phyloP scores from a whole-genome alignment of 23 tunicate species.

The Oikopleura vanhoeffeni region DNA sequence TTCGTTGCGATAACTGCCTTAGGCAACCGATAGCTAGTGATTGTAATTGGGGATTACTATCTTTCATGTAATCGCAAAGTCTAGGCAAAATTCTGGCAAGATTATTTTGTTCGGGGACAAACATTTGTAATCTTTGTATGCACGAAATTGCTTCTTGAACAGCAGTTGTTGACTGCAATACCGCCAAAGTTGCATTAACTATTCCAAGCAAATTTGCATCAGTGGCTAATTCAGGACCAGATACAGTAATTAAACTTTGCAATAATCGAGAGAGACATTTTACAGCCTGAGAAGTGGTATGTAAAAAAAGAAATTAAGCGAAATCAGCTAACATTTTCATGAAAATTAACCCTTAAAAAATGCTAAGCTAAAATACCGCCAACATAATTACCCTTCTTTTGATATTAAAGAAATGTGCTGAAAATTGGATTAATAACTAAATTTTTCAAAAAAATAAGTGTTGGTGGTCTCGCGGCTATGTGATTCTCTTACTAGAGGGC shows the following conservation, averaged over 20 bases:
- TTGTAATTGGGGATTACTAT: background rate
- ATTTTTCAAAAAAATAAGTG: too few species aligned
- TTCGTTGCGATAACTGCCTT: background rate
- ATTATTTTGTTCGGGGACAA: conserved; percentile 78
- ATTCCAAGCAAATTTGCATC: background rate
- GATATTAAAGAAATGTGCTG: too few species aligned
- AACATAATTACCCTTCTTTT: too few species aligned
- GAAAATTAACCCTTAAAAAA: too few species aligned
- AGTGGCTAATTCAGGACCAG: conserved; percentile 44
- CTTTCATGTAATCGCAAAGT: conserved; percentile 25
- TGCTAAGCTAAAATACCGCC: too few species aligned
- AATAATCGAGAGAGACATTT: background rate
- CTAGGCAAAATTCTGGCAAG: conserved; percentile 51
- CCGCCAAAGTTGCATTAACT: background rate
- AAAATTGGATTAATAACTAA: too few species aligned
- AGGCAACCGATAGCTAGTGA: background rate
- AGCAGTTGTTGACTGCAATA: background rate
- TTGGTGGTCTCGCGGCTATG: too few species aligned
- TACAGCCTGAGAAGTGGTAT: too few species aligned
- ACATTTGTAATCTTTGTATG: conserved; percentile 69
- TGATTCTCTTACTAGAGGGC: too few species aligned
- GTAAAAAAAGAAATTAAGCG: too few species aligned
- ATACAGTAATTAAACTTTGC: conserved; percentile 34
- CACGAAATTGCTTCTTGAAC: conserved; percentile 54
- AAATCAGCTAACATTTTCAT: too few species aligned